phyloP scores from a whole-genome alignment of 23 tunicate genomes.

The Corella eumyota region DNA sequence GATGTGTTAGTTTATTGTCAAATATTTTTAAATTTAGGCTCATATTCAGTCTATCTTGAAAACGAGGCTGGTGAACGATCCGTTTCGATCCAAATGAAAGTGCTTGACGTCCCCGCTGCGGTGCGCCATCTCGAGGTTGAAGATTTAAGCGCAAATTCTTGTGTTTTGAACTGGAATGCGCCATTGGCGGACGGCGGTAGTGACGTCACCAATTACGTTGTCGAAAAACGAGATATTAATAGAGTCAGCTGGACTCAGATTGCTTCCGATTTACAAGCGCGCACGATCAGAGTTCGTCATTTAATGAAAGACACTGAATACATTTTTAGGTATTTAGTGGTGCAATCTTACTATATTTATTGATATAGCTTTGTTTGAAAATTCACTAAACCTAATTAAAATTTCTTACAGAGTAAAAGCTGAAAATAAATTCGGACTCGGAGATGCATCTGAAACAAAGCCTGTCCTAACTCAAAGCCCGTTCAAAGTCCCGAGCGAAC shows the following conservation, averaged over 20 bases:
- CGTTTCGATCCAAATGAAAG: slow-evolving; percentile 59
- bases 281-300: slow-evolving; percentile 52
- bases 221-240: slow-evolving; percentile 84
- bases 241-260: slow-evolving; percentile 74
- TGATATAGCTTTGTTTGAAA: neutral
- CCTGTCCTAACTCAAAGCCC: slow-evolving; percentile 73
- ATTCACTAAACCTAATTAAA: neutral
- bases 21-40: slow-evolving; percentile 59
- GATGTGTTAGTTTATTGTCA: no score
- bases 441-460: slow-evolving; percentile 59
- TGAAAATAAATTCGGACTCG: slow-evolving; percentile 91
- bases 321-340: slow-evolving; percentile 46
- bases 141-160: slow-evolving; percentile 50
- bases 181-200: slow-evolving; percentile 89
- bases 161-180: slow-evolving; percentile 77
- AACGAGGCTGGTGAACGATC: slow-evolving; percentile 95
- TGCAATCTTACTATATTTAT: neutral
- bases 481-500: slow-evolving; percentile 73
- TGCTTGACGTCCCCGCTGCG: slow-evolving; percentile 85
- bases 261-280: slow-evolving; percentile 49
- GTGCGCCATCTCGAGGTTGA: slow-evolving; percentile 62
- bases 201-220: slow-evolving; percentile 62
- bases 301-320: slow-evolving; percentile 88
- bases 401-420: slow-evolving; percentile 34
- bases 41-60: slow-evolving; percentile 42